Percentiles rank a stretch among this genome's conserved stretches.
phyloP scores from a whole-genome alignment of 1,140 invertebrate species.

The Subanguina moxae region DNA sequence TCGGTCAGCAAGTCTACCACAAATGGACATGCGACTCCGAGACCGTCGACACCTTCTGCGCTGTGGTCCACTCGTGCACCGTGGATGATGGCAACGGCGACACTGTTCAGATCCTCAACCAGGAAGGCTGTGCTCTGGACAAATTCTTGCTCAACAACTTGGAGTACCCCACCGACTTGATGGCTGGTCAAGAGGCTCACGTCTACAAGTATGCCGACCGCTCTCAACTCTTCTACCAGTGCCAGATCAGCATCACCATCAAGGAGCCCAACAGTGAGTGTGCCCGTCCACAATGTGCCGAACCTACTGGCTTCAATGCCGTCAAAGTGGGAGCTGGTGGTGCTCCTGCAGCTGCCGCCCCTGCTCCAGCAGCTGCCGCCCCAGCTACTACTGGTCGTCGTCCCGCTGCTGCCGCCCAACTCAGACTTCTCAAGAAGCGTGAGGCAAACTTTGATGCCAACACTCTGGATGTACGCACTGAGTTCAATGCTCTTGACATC shows the following conservation, averaged over 20 bases:
- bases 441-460: conserved; percentile 40
- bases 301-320: conserved; percentile 57
- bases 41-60: conserved; percentile 58
- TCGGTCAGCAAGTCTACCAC: conserved; percentile 59
- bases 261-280: conserved; percentile 58
- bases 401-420: conserved; percentile 37
- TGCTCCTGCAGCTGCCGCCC: conserved; percentile 25
- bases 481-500: conserved; percentile 55
- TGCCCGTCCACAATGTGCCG: conserved; percentile 54
- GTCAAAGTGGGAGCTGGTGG: conserved; percentile 42
- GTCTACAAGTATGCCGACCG: conserved; percentile 59
- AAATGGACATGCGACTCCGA: conserved; percentile 60
- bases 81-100: conserved; percentile 59
- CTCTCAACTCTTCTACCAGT: conserved; percentile 59
- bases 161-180: conserved; percentile 57
- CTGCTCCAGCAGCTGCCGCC: conserved; percentile 29
- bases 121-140: conserved; percentile 57
- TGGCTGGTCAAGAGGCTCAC: conserved; percentile 59
- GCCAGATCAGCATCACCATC: conserved; percentile 59
- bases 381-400: conserved; percentile 15
- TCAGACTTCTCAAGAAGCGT: conserved; percentile 53
- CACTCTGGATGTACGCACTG: conserved; percentile 54
- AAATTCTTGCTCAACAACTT: conserved; percentile 58
- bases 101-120: conserved; percentile 58
- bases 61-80: conserved; percentile 56